phyloP scores from a whole-genome alignment of 2,797 vertebrate genomes.

The Muscicapa striata region DNA sequence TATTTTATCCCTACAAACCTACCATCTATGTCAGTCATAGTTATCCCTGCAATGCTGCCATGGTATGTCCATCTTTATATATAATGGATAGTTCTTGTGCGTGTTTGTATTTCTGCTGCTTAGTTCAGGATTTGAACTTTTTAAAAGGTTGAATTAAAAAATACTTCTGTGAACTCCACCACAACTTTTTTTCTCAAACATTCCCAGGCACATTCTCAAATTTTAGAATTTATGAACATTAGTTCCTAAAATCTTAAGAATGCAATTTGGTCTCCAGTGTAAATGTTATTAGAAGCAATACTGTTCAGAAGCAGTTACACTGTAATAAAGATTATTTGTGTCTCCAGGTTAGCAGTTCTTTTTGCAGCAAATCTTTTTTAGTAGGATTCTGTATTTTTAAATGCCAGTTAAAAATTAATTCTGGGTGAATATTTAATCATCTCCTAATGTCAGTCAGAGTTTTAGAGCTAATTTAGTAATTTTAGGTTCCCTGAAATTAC shows the following conservation, averaged over 20 bases:
- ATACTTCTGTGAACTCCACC: background rate
- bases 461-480: background rate
- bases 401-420: background rate
- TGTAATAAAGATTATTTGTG: background rate
- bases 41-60: background rate
- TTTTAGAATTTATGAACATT: background rate
- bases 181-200: background rate
- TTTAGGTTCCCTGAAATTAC: background rate
- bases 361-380: background rate
- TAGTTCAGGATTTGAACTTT: background rate
- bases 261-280: background rate
- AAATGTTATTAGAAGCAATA: background rate
- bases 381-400: background rate
- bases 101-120: background rate
- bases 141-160: background rate
- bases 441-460: background rate
- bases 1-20: background rate
- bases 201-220: background rate
- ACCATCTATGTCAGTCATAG: accelerated
- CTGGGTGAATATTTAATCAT: background rate
- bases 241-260: background rate
- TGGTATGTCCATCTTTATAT: background rate
- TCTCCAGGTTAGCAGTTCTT: background rate
- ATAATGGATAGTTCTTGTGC: background rate
- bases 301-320: background rate